Conservation (phyloP, 1,140 invertebrate genomes). For the Drosophila auraria region DNA sequence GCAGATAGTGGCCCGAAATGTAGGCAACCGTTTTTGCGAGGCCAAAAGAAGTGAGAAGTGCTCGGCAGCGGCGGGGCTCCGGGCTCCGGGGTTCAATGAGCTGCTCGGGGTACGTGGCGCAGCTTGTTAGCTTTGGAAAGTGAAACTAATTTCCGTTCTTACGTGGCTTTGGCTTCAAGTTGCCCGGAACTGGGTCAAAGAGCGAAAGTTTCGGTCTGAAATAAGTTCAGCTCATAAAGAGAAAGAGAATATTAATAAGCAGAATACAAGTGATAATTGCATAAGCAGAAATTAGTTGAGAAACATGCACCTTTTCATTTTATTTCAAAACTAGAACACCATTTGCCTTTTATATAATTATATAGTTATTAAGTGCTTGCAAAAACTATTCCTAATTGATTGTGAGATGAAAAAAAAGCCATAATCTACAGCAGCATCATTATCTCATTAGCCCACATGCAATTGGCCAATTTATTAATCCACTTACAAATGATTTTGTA, state of each 20-base stretch:
- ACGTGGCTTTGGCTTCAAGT: conserved; percentile 26
- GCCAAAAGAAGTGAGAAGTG: conserved; percentile 17
- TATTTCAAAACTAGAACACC: neutral
- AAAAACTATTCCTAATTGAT: neutral
- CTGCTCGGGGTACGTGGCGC: conserved; percentile 28
- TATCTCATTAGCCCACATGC: conserved; percentile 23
- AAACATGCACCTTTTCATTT: neutral
- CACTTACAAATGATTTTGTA: conserved; percentile 35
- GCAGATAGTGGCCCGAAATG: conserved; percentile 50
- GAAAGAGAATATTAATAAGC: conserved; percentile 8
- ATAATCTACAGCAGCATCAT: neutral
- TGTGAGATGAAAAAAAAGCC: neutral
- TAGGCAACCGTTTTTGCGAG: conserved; percentile 57
- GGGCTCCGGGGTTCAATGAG: conserved; percentile 37
- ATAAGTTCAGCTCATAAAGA: conserved; percentile 1
- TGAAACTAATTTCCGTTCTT: conserved; percentile 71
- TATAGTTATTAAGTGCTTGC: neutral
- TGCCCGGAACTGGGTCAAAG: conserved; percentile 34
- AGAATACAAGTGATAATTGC: conserved; percentile 9
- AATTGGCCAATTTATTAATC: conserved; percentile 44
- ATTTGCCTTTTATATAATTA: neutral
- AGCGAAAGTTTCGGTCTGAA: conserved; percentile 23
- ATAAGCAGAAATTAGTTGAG: neutral
- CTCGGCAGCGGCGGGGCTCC: neutral
- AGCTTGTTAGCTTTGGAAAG: conserved; percentile 62